Evolutionary conservation across 1,140 invertebrate genomes (phyloP).

Genomic region (Sipha flava): DNA sequence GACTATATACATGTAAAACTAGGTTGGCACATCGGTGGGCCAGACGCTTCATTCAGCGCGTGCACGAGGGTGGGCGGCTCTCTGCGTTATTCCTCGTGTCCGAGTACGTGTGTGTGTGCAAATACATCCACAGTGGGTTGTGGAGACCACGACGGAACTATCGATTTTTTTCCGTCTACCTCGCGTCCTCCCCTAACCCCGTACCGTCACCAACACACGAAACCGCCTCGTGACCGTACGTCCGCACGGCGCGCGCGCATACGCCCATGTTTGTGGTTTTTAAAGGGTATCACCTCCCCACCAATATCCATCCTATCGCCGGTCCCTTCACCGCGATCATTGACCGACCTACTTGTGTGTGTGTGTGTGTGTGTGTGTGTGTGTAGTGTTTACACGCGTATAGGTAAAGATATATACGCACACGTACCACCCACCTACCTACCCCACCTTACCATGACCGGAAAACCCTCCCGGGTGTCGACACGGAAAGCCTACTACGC

Average conservation of each 20-base stretch:
- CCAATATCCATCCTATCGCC: background rate
- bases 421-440: too few relatives aligned
- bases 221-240: background rate
- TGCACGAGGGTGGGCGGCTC: background rate
- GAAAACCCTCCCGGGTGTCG: too few relatives aligned
- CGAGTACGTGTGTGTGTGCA: background rate
- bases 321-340: background rate
- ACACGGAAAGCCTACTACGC: too few relatives aligned
- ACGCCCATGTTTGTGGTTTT: background rate
- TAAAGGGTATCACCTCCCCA: background rate
- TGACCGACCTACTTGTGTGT: too few relatives aligned
- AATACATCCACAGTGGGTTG: background rate
- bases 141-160: background rate
- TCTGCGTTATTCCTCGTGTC: background rate
- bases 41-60: constrained; percentile 19
- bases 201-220: background rate
- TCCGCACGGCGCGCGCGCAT: background rate
- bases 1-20: background rate
- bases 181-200: background rate
- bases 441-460: too few relatives aligned
- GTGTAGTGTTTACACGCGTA: too few relatives aligned
- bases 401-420: too few relatives aligned
- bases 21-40: constrained; percentile 8
- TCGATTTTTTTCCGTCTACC: background rate
- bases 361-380: too few relatives aligned